Percentiles rank a stretch among this genome's conserved stretches.
Conservation (phyloP, 2,113 vertebrate species). For the Saguinus imperator region DNA sequence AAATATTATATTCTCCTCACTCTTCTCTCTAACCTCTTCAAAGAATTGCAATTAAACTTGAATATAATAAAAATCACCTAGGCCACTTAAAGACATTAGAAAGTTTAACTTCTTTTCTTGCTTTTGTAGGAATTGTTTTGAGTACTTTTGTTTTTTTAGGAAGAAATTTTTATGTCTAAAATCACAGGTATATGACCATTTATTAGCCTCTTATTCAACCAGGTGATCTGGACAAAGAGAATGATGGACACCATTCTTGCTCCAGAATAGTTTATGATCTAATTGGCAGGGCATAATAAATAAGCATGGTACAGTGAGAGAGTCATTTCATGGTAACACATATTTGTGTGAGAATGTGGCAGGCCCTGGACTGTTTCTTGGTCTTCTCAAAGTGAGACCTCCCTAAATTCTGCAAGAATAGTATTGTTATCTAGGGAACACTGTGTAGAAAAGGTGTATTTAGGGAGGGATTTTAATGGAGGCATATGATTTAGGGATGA, state of each 20-base stretch:
- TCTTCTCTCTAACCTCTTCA: background rate
- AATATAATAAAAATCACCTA: background rate
- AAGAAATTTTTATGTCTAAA: background rate
- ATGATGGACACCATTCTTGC: background rate
- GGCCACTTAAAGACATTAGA: background rate
- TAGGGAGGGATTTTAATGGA: background rate
- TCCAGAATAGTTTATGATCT: background rate
- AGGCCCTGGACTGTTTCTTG: background rate
- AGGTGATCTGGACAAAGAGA: background rate
- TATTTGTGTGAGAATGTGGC: background rate
- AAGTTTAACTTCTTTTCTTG: background rate
- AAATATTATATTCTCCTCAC: background rate
- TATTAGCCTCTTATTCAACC: background rate
- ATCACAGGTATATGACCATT: background rate
- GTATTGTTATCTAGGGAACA: background rate
- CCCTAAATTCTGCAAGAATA: background rate
- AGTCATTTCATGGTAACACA: background rate
- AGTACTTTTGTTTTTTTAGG: background rate
- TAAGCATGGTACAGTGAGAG: background rate
- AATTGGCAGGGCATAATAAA: too few relatives aligned
- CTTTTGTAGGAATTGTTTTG: background rate
- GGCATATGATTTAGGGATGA: background rate
- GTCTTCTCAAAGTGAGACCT: background rate
- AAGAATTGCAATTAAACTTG: background rate
- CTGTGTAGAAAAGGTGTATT: background rate